Conservation (phyloP, 2,113 vertebrate genomes). For the Dasyurus viverrinus region DNA sequence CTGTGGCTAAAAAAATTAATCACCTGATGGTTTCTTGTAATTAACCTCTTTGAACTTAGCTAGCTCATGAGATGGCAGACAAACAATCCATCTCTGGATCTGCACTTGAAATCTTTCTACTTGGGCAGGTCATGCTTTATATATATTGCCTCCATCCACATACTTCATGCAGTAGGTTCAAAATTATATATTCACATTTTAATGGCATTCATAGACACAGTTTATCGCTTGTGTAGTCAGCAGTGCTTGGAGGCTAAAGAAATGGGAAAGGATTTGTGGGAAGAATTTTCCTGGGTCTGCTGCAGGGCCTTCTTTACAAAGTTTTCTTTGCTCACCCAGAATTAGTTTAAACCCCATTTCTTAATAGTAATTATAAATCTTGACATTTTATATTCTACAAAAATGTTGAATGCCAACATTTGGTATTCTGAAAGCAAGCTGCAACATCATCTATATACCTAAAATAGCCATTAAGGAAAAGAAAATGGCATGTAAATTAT, state of each 20-base stretch:
- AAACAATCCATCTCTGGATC: not conserved
- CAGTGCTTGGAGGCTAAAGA: not conserved
- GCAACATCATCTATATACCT: not conserved
- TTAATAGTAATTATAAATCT: conserved; percentile 3
- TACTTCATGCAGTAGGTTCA: not conserved
- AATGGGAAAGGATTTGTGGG: not conserved
- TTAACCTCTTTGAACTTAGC: not conserved
- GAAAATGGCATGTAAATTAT: not conserved
- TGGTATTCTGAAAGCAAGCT: not conserved
- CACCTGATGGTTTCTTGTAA: not conserved
- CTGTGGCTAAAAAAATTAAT: not conserved
- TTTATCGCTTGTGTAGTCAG: not conserved
- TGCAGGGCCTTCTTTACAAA: not conserved
- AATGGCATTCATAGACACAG: not conserved
- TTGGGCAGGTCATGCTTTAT: not conserved
- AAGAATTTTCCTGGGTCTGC: not conserved
- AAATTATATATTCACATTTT: not conserved
- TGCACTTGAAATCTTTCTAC: not conserved
- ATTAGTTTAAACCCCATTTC: not conserved
- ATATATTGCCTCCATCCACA: not conserved
- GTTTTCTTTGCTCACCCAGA: not conserved
- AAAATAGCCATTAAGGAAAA: not conserved
- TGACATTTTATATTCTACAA: not conserved
- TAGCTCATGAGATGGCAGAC: not conserved
- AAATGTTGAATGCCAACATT: not conserved